These are phyloP conservation scores for Muscicapa adusta DNA, from an alignment of 2,113 vertebrate species.

Conservation along the genomic window DNA sequence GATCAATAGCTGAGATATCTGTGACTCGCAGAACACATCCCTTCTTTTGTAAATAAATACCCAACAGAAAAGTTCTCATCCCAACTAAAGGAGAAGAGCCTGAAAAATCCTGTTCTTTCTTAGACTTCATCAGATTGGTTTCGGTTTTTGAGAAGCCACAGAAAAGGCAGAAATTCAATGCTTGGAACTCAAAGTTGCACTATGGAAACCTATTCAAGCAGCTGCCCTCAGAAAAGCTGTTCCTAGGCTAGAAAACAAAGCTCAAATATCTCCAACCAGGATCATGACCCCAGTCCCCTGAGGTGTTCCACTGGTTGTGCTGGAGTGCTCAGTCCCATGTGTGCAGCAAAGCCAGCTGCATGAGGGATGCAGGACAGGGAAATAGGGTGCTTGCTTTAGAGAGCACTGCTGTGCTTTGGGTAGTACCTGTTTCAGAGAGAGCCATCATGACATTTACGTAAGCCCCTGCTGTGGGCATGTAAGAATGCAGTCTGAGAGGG, in stretches of 20 bases:
- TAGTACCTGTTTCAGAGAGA: neutral
- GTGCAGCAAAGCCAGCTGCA: neutral
- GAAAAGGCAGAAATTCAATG: neutral
- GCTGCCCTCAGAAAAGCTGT: neutral
- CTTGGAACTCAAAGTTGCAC: neutral
- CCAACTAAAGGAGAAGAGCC: neutral
- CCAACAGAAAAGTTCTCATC: neutral
- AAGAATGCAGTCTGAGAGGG: neutral
- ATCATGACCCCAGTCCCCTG: rapidly evolving
- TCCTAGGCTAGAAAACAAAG: neutral
- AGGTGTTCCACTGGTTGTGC: rapidly evolving
- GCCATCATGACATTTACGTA: neutral
- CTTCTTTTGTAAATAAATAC: neutral
- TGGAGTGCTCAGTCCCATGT: rapidly evolving
- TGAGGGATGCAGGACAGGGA: rapidly evolving
- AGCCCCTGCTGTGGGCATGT: rapidly evolving
- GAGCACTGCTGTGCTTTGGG: neutral
- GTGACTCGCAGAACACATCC: neutral
- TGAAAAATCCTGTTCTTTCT: neutral
- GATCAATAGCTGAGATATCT: neutral
- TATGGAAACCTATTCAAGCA: neutral
- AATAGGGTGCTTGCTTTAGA: neutral
- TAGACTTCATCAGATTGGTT: neutral
- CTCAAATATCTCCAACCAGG: neutral
- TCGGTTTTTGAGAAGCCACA: neutral